A percentile compares a stretch with the other conserved stretches of the same genome.
phyloP scores from a whole-genome alignment of 1,140 invertebrate genomes.

The Nixonia krombeini region DNA sequence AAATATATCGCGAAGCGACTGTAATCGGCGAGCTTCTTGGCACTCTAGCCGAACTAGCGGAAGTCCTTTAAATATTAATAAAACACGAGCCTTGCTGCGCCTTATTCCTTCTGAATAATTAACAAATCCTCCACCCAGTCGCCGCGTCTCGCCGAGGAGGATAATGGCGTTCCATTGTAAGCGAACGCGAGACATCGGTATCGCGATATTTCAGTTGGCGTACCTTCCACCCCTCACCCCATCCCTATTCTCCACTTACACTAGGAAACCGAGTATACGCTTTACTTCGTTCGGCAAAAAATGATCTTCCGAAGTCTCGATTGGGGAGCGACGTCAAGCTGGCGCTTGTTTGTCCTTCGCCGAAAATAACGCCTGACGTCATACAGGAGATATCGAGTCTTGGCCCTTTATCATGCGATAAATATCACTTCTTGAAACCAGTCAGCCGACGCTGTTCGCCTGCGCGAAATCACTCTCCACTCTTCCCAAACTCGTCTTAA shows the following conservation, averaged over 20 bases:
- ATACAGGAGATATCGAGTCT: too few species aligned
- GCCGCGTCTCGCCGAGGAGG: too few species aligned
- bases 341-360: background rate
- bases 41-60: slow-evolving; percentile 26
- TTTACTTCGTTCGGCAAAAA: too few species aligned
- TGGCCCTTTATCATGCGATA: too few species aligned
- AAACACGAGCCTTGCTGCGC: slow-evolving; percentile 21
- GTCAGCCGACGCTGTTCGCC: too few species aligned
- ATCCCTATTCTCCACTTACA: slow-evolving; percentile 10
- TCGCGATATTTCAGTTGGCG: slow-evolving; percentile 54
- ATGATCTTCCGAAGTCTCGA: too few species aligned
- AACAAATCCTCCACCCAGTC: slow-evolving; percentile 18
- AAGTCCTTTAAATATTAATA: slow-evolving; percentile 36
- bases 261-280: background rate
- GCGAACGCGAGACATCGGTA: slow-evolving; percentile 49
- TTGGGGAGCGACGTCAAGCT: too few species aligned
- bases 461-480: too few species aligned
- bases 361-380: slow-evolving; percentile 1
- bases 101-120: slow-evolving; percentile 34
- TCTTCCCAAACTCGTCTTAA: too few species aligned
- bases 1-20: slow-evolving; percentile 7
- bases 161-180: slow-evolving; percentile 60
- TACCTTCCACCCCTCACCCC: slow-evolving; percentile 17
- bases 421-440: too few species aligned
- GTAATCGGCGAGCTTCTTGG: slow-evolving; percentile 19